Conservation (phyloP, 2,113 vertebrate species). For the Myiozetetes cayanensis region DNA sequence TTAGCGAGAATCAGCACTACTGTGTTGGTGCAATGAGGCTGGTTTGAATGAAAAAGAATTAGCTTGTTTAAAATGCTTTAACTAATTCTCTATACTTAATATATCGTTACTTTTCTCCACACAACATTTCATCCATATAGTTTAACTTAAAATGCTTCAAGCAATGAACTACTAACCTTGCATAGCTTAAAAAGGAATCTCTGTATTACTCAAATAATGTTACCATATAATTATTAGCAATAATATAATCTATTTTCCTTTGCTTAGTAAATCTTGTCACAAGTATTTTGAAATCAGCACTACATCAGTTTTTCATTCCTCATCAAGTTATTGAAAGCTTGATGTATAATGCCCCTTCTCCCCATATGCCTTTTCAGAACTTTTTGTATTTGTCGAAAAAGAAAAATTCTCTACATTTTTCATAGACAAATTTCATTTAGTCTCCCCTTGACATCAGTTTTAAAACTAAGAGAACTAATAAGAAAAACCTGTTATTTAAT, state of each 20-base stretch:
- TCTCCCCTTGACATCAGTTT: background rate
- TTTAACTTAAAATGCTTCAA: background rate
- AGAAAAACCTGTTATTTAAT: background rate
- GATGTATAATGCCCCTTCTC: background rate
- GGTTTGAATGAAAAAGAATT: background rate
- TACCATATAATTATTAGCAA: background rate
- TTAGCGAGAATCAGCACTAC: background rate
- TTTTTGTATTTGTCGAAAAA: background rate
- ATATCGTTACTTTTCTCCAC: background rate
- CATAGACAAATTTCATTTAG: background rate
- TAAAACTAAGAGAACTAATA: background rate
- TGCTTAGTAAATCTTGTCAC: background rate
- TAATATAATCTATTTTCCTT: background rate
- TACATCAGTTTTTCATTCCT: background rate
- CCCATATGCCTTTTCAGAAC: background rate
- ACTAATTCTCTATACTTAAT: background rate
- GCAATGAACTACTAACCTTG: background rate
- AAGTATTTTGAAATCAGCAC: background rate
- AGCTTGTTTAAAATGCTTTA: background rate
- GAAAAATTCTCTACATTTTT: background rate
- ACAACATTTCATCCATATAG: background rate
- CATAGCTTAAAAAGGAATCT: background rate
- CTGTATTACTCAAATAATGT: background rate
- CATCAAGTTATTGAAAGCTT: background rate
- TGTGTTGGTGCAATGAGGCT: background rate